Evolutionary conservation across 2,113 vertebrate genomes (phyloP), one percentile per base, ranked within the genome.

Genomic region (Pteronura brasiliensis): DNA sequence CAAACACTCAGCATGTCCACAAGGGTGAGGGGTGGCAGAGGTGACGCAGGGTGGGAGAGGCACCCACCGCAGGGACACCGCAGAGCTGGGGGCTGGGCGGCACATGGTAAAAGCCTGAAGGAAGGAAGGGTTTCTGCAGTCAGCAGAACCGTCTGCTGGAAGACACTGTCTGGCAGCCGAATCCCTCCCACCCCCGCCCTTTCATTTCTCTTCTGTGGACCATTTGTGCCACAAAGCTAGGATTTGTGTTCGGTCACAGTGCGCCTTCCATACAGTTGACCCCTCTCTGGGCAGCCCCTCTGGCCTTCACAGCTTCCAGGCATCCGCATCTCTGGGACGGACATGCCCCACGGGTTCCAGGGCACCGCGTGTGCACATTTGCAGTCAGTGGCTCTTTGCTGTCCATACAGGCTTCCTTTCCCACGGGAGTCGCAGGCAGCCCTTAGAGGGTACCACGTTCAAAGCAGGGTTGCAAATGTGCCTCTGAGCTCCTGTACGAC

Each of bases 251-350:
- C 34, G 67, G 34, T 36, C 67, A 69, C 34, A n/a, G 29, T 20
- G 34, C 31, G 8, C 17, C 67, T 69, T 17, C 34, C 7, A 10
- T 10, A 4, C 34, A 10, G 34, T 34, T 9, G 29, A 44, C 8
- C 0, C 21, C 18, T n/a, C 7, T 42, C 49, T 79, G 36, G 12
- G 8, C 6, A 1, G 15, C 36, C 20, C 5, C 2, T 39, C 71
- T 2, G 17, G 7, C 36, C 15, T 15, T 9, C 42, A 7, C 7
- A 14, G 12, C 47, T 44, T 6, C 7, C 23, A 27, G 47, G 7
- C 29, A 17, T 36, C 7, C 6, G 52, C 3, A 12, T 14, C 72
- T 36, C 72, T 15, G 42, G 18, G n/a, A 81, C 21, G 18, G n/a
- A 39, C 21, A 27, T 31, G 34, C 12, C 31, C 34, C 8, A 13